These are phyloP conservation scores for Chloroceryle inda DNA, from an alignment of 2,797 vertebrate genomes.

Conservation along the genomic window DNA sequence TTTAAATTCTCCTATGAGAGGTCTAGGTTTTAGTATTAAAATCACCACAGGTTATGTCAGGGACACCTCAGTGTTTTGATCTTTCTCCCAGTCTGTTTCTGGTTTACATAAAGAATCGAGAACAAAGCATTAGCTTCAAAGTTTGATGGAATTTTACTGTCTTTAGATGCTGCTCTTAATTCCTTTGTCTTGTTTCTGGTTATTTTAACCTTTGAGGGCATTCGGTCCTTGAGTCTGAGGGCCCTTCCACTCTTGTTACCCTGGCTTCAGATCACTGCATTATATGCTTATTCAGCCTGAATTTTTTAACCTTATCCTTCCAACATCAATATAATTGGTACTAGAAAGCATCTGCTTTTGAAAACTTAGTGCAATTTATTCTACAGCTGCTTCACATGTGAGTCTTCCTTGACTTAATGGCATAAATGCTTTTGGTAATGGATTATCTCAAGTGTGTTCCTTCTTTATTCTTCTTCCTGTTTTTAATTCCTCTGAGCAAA, in stretches of 20 bases:
- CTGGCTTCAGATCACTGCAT: neutral
- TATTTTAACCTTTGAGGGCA: neutral
- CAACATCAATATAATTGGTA: neutral
- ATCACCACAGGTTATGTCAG: too few species aligned
- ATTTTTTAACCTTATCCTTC: neutral
- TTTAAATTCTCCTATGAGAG: neutral
- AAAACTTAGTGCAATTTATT: neutral
- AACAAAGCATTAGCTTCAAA: too few species aligned
- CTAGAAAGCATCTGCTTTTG: neutral
- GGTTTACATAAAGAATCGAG: too few species aligned
- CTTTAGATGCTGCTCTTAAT: neutral
- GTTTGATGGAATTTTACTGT: neutral
- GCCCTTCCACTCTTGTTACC: neutral
- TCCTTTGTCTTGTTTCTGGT: neutral
- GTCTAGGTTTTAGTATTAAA: neutral
- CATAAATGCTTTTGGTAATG: neutral
- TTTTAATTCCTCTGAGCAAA: neutral
- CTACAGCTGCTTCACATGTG: neutral
- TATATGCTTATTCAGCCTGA: neutral
- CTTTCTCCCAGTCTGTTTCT: too few species aligned
- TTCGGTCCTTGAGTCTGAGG: neutral
- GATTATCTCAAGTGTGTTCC: neutral
- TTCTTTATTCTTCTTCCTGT: neutral
- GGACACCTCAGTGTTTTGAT: too few species aligned
- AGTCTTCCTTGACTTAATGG: neutral